phyloP scores from a whole-genome alignment of 2,888 invertebrate species.

The Zaprionus lineosus region DNA sequence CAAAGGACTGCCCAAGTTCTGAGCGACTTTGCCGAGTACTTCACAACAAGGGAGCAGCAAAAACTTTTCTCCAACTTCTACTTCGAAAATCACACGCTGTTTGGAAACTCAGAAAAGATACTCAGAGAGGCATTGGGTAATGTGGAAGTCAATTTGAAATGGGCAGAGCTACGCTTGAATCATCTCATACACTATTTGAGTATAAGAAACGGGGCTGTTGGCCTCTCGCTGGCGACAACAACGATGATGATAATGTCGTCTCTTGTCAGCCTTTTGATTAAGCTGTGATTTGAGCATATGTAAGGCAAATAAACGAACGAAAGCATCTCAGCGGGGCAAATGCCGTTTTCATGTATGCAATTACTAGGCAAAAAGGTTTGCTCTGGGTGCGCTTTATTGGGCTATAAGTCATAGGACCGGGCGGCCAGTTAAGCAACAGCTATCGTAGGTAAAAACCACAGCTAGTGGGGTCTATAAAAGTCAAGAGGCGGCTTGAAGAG shows the following conservation, averaged over 20 bases:
- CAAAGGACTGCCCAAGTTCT: conserved; percentile 56
- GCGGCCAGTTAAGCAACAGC: conserved; percentile 44
- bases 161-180: conserved; percentile 69
- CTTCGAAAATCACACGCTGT: conserved; percentile 33
- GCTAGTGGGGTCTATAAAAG: conserved; percentile 48
- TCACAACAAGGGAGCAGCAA: conserved; percentile 70
- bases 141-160: conserved; percentile 73
- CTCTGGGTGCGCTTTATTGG: conserved; percentile 56
- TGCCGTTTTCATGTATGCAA: conserved; percentile 70
- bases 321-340: conserved; percentile 61
- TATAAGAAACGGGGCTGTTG: conserved; percentile 44
- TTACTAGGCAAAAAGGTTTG: conserved; percentile 70
- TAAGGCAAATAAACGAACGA: conserved; percentile 30
- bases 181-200: conserved; percentile 58
- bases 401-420: conserved; percentile 60
- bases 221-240: conserved; percentile 10
- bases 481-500: conserved; percentile 14
- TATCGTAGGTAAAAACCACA: conserved; percentile 24
- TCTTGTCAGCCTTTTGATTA: conserved; percentile 29
- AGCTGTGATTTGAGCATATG: conserved; percentile 30
- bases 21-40: conserved; percentile 59
- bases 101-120: conserved; percentile 50
- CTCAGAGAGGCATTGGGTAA: conserved; percentile 60
- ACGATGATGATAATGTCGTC: conserved; percentile 18
- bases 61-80: conserved; percentile 54